These are phyloP conservation scores for Martes flavigula DNA, from an alignment of 2,797 vertebrate species.

Conservation along the genomic window DNA sequence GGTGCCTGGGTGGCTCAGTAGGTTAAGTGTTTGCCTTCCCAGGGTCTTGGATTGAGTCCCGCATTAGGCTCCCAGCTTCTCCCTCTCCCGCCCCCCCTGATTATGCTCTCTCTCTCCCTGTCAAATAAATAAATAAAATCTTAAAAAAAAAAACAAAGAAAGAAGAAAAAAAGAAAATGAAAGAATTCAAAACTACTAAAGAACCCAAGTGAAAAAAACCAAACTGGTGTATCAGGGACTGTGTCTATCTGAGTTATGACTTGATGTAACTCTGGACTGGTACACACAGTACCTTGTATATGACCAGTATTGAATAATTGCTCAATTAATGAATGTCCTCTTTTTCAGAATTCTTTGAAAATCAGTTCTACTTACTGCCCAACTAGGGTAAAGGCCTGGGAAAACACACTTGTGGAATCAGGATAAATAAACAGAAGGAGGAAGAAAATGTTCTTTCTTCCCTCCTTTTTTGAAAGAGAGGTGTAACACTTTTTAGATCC, in stretches of 20 bases:
- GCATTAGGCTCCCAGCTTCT: neutral
- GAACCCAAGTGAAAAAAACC: neutral
- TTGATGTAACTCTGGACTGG: neutral
- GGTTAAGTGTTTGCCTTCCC: neutral
- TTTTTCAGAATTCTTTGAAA: slow-evolving; percentile 47
- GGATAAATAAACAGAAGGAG: neutral
- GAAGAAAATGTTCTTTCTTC: neutral
- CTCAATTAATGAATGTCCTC: neutral
- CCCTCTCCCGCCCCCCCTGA: no score
- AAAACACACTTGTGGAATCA: neutral
- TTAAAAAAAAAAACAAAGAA: neutral
- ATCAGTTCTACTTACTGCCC: neutral
- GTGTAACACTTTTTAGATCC: slow-evolving; percentile 20
- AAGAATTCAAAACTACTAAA: neutral
- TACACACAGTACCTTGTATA: neutral
- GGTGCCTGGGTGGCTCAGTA: no score
- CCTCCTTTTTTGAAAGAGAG: neutral
- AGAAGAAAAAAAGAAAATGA: neutral
- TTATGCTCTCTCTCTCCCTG: neutral
- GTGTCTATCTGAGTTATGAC: neutral
- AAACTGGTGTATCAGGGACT: neutral
- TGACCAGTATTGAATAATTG: neutral
- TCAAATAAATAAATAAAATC: neutral
- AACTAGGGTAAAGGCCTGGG: neutral
- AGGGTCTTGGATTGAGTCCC: neutral